phyloP scores from a whole-genome alignment of 2,888 invertebrate genomes.

The Saturnia japonica region DNA sequence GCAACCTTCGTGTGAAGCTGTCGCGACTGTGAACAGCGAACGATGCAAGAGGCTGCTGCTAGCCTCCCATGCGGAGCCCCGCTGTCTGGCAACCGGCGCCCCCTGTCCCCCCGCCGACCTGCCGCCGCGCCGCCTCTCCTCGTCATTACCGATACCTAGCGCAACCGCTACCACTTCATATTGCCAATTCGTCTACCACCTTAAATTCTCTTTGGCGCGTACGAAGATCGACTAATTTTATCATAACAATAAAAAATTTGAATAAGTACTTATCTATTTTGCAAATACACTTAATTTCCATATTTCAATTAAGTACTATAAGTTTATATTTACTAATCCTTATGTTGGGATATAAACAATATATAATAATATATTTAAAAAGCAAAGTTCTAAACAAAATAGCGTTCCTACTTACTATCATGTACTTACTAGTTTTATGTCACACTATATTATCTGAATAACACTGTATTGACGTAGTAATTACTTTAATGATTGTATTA shows the following conservation, averaged over 20 bases:
- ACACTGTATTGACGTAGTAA: background rate
- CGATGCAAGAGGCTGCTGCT: constrained; percentile 78
- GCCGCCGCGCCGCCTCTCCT: constrained; percentile 39
- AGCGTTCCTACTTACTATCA: background rate
- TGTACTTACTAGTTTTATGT: background rate
- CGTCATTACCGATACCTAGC: constrained; percentile 58
- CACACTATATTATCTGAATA: background rate
- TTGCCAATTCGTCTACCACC: constrained; percentile 66
- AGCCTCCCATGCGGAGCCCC: constrained; percentile 81
- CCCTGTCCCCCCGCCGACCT: constrained; percentile 42
- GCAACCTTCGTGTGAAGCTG: constrained; percentile 72
- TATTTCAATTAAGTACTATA: background rate
- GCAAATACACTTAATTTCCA: background rate
- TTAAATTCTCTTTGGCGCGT: constrained; percentile 49
- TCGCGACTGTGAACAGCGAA: constrained; percentile 70
- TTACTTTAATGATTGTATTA: background rate
- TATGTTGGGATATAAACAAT: background rate
- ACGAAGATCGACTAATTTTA: constrained; percentile 44
- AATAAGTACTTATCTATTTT: too few species aligned
- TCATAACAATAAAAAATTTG: background rate
- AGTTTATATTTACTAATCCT: background rate
- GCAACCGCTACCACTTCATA: constrained; percentile 61
- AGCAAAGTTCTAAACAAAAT: background rate
- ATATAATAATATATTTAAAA: background rate
- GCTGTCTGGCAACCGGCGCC: constrained; percentile 77